phyloP scores from a whole-genome alignment of 2,888 invertebrate genomes.

The Neoaliturus tenellus region DNA sequence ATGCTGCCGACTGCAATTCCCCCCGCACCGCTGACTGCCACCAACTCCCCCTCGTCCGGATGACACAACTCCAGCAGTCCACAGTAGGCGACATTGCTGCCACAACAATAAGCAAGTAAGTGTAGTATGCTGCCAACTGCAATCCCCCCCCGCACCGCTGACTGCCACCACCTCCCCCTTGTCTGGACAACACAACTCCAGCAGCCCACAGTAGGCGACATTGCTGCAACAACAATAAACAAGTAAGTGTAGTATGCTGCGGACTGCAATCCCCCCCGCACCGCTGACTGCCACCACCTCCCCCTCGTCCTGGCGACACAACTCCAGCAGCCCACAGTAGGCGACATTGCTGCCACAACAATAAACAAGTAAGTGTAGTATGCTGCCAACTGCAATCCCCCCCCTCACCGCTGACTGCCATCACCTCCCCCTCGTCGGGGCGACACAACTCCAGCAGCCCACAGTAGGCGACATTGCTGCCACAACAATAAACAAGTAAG shows the following conservation, averaged over 20 bases:
- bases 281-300: constrained; percentile 84
- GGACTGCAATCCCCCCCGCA: constrained; percentile 91
- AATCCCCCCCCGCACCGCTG: constrained; percentile 86
- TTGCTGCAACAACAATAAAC: constrained; percentile 73
- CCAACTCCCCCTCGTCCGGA: constrained; percentile 83
- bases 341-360: constrained; percentile 78
- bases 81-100: constrained; percentile 84
- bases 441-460: constrained; percentile 83
- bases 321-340: constrained; percentile 83
- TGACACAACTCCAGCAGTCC: constrained; percentile 83
- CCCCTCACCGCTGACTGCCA: constrained; percentile 85
- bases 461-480: constrained; percentile 84
- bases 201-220: constrained; percentile 85
- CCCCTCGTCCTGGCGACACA: constrained; percentile 82
- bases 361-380: too few species aligned
- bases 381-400: constrained; percentile 84
- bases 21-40: constrained; percentile 85
- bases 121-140: constrained; percentile 88
- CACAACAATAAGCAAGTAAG: constrained; percentile 21
- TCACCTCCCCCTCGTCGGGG: constrained; percentile 83
- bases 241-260: too few species aligned
- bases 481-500: constrained; percentile 19
- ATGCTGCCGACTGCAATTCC: constrained; percentile 89
- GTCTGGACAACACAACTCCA: constrained; percentile 83
- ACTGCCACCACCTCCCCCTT: constrained; percentile 84